Evolutionary conservation across 2,888 invertebrate genomes (phyloP), one percentile per base, ranked within the genome.

Genomic region (Hirtodrosophila trivittata): DNA sequence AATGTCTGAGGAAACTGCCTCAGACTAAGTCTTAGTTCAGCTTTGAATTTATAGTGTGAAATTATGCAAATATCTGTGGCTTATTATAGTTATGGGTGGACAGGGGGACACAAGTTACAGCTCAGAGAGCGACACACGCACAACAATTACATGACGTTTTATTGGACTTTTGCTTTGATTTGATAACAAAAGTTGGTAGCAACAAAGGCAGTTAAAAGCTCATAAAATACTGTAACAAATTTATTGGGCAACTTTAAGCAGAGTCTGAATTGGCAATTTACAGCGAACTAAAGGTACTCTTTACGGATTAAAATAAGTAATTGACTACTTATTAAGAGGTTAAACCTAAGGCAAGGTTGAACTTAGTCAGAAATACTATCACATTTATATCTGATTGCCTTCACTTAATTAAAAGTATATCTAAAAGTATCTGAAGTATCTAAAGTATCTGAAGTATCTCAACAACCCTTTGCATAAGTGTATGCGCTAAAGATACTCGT

Each of bases 181-280:
- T 26, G 42, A 65, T 67, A 54, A 80, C 66, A 70, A 74, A 70
- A 56, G 62, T 62, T 81, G 70, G 87, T 87, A 87, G 86, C 86
- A 55, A 77, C 82, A 83, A 85, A 71, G 80, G 65, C 87, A 77
- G 87, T 83, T 83, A 83, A 85, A 87, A 72, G 62, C 67, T 68
- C 66, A 66, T 83, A 83, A 83, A 87, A 83, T 85, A 85, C 59
- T 82, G 60, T 77, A 82, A 83, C 83, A 74, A 72, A 75, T 83
- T 87, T 68, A 87, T 85, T 87, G 78, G 39, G 82, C 46, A 83
- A 87, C 33, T 49, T 30, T 32, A 63, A 38, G 39, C 14, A 35
- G 38, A 7, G 26, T 32, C 21, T 5, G 28, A 25, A 25, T 3
- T 6, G 3, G 25, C 25, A 25, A 25, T 25, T 6, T n/a, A n/a